Conservation (phyloP, 2,113 vertebrate species). For the Suricata suricatta region DNA sequence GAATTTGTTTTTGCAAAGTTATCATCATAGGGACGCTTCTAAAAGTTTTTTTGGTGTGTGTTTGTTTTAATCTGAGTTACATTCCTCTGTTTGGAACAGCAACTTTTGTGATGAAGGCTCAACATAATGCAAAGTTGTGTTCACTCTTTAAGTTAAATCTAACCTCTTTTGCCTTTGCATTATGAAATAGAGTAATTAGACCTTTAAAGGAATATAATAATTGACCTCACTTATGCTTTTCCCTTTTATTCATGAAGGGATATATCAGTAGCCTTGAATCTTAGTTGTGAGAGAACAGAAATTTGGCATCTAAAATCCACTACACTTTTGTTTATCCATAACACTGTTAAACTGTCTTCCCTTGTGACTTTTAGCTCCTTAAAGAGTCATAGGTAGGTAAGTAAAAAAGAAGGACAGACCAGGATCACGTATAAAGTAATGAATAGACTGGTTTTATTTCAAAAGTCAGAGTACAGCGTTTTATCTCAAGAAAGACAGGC, state of each 20-base stretch:
- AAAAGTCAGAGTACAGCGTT: not conserved
- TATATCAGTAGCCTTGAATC: not conserved
- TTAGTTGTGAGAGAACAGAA: not conserved
- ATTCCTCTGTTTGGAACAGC: not conserved
- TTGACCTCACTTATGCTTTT: conserved; percentile 15
- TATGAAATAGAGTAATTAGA: not conserved
- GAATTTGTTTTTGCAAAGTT: conserved; percentile 13
- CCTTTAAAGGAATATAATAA: not conserved
- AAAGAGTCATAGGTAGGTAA: not conserved
- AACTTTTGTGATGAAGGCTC: conserved; percentile 19
- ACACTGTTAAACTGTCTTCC: not conserved
- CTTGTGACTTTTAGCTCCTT: not conserved
- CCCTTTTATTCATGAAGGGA: not conserved
- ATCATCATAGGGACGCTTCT: not conserved
- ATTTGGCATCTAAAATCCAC: not conserved
- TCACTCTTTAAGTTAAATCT: conserved; percentile 32
- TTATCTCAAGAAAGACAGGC: not conserved
- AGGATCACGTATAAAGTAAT: not conserved
- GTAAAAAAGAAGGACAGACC: not conserved
- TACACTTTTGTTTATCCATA: not conserved
- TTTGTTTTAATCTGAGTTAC: not conserved
- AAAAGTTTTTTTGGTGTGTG: not conserved
- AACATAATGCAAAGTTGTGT: not conserved
- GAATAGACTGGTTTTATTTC: not conserved
- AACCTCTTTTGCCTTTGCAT: conserved; percentile 32